Evolutionary conservation across 2,888 invertebrate genomes (phyloP), one percentile per base, ranked within the genome.

Genomic region (Apamea sordens): DNA sequence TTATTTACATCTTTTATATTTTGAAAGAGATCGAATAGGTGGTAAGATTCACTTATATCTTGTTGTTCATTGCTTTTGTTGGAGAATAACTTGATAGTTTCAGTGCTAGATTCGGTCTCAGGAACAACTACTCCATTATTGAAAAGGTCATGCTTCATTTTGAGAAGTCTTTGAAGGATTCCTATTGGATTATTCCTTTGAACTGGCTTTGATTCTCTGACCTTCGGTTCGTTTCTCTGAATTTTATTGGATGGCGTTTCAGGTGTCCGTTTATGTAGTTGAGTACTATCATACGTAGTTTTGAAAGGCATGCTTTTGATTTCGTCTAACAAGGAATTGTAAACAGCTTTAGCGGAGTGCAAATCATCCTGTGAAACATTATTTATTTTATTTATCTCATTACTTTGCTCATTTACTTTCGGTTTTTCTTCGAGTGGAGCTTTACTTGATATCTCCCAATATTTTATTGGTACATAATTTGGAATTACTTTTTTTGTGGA

Each of bases 381-480:
- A 44, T 70, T 67, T 18, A 36, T 59, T 64, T 65, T 59, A 2
- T 41, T 67, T n/a, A 47, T n/a, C 10, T 84, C 47, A 44, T 71
- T 28, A 32, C 0, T 50, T 79, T 73, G 63, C 8, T 79, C 41
- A 59, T 56, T 59, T 32, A 28, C 0, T 56, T 68, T 32, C 7
- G 24, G 10, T 61, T 65, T 53, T 41, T 79, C 72, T 21, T 72
- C 50, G 36, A 76, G 68, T 50, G 64, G 15, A 71, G 65, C 70
- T 28, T 79, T 77, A 21, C 63, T 68, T 61, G 89, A 76, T 50
- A 86, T 56, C 61, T 86, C 82, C 75, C 88, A 73, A 68, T 90
- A 81, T 77, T 88, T 86, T 64, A 80, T 84, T 32, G 89, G 82
- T 47, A 89, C 72, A 21, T 79, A 70, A 44, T 80, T 81, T 2